Base-by-base conservation (phyloP, 2,797 vertebrate genomes). In the Sebastiscus albofasciatus region DNA sequence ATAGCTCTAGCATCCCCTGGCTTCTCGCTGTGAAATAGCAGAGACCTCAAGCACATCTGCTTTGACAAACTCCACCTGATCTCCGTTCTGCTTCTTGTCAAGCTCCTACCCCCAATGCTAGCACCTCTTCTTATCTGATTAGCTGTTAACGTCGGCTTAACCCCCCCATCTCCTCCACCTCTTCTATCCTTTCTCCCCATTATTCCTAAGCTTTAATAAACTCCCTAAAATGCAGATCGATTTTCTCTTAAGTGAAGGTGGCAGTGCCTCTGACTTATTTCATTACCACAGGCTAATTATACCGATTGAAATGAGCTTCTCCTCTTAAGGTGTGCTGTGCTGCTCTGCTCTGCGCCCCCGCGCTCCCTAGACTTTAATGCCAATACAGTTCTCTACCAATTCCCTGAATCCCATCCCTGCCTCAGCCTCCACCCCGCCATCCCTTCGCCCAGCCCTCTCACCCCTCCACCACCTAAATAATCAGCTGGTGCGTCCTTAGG, bases 271-370 rank as follows among this genome's bases (percentile, higher is more conserved):
- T 93, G 93, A 95, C 95, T 95, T 96, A 95, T 95, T 96, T 96
- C 95, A 96, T 96, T 96, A 96, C 93, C 93, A 92, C 87, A 73
- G 94, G 95, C 95, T 96, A 96, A 96, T 96, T 96, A 96, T 94
- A 95, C 94, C 93, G 89, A 96, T 95, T 95, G 95, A 95, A 96
- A 96, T 95, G 94, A 95, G 94, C 93, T 92, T 92, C 90, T 94
- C 92, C 93, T 95, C 94, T 95, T 93, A 94, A 95, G 94, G 94
- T 95, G 93, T 90, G 88, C 87, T 83, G 89, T 81, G 87, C 84
- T 90, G 89, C 27, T n/a, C 84, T 90, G 89, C 84, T 84, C 80
- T 87, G 85, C 74, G 49, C 64, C 80, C 81, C 87, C 65, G 61
- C 29, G 67, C 82, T 93, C 88, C 87, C 89, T 72, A 85, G 75